A percentile compares a stretch with the other conserved stretches of the same genome.
These are phyloP conservation scores for Acanthochromis polyacanthus DNA, from an alignment of 2,113 vertebrate genomes.

Conservation along the genomic window DNA sequence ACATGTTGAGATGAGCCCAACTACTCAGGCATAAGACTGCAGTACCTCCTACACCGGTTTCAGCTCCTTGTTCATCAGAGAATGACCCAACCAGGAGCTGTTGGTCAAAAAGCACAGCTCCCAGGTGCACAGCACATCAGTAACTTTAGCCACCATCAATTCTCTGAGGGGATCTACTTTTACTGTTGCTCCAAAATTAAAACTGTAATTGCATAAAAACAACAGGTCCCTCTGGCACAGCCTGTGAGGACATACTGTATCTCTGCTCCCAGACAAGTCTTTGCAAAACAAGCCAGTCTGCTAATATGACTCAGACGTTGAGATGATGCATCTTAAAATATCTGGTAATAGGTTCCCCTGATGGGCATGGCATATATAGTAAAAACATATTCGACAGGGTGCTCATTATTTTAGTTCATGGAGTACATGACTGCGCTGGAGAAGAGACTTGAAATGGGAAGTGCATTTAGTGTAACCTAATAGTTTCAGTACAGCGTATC, in stretches of 20 bases:
- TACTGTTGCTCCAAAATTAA: conserved; percentile 38
- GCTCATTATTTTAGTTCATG: conserved; percentile 37
- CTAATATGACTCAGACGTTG: conserved; percentile 23
- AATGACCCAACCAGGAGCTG: conserved; percentile 13
- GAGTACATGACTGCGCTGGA: conserved; percentile 29
- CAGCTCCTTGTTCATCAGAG: background rate
- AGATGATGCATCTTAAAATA: conserved; percentile 43
- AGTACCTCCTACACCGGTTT: conserved; percentile 6
- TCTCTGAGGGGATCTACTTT: conserved; percentile 32
- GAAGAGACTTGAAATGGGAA: conserved; percentile 28
- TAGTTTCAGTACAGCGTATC: conserved; percentile 79
- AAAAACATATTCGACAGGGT: conserved; percentile 48
- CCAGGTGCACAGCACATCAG: background rate
- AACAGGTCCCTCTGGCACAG: conserved; percentile 1
- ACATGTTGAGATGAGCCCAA: too few species aligned
- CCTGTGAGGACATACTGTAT: conserved; percentile 6
- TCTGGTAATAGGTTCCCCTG: conserved; percentile 48
- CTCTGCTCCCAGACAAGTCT: conserved; percentile 26
- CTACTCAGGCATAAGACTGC: background rate
- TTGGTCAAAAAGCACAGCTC: conserved; percentile 22
- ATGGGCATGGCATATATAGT: conserved; percentile 11
- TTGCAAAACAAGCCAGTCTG: conserved; percentile 24
- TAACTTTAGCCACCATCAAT: conserved; percentile 10
- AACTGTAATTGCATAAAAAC: conserved; percentile 15
- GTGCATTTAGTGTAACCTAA: conserved; percentile 82